Percentiles rank a stretch among this genome's conserved stretches.
Conservation (phyloP, 2,113 vertebrate genomes). For the Silurus glanis region DNA sequence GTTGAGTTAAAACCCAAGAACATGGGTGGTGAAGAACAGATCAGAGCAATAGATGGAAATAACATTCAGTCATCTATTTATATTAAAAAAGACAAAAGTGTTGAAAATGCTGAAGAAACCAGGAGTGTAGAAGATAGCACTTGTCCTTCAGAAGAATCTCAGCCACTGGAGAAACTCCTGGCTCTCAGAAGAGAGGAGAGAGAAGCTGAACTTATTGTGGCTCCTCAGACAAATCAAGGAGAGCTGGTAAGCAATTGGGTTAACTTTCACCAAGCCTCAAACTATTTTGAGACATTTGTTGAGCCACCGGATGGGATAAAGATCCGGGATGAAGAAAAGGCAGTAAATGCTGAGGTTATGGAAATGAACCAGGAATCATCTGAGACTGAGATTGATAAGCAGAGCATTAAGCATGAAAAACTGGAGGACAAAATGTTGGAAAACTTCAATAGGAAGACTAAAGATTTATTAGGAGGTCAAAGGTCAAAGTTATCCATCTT, state of each 20-base stretch:
- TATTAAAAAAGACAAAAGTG: neutral
- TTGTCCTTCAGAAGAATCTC: slow-evolving; percentile 44
- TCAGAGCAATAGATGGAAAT: neutral
- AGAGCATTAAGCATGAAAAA: neutral
- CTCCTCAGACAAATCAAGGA: slow-evolving; percentile 52
- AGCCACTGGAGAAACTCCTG: neutral
- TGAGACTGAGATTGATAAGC: slow-evolving; percentile 11
- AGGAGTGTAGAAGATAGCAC: slow-evolving; percentile 60
- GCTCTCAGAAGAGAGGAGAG: slow-evolving; percentile 10
- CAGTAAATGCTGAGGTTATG: neutral
- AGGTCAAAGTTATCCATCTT: neutral
- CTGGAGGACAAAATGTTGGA: slow-evolving; percentile 18
- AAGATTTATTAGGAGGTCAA: slow-evolving; percentile 27
- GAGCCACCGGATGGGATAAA: slow-evolving; percentile 70
- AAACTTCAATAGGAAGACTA: slow-evolving; percentile 25
- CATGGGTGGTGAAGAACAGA: neutral
- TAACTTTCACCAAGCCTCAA: slow-evolving; percentile 64
- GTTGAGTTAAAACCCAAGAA: slow-evolving; percentile 39
- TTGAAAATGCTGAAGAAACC: slow-evolving; percentile 34
- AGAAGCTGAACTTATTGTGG: slow-evolving; percentile 22
- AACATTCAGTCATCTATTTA: neutral
- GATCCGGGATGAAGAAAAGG: neutral
- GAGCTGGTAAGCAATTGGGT: slow-evolving; percentile 74
- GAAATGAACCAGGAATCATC: slow-evolving; percentile 23
- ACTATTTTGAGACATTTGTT: slow-evolving; percentile 70